Base-by-base conservation (phyloP, 2,888 invertebrate genomes). In the Cerastis leucographa region DNA sequence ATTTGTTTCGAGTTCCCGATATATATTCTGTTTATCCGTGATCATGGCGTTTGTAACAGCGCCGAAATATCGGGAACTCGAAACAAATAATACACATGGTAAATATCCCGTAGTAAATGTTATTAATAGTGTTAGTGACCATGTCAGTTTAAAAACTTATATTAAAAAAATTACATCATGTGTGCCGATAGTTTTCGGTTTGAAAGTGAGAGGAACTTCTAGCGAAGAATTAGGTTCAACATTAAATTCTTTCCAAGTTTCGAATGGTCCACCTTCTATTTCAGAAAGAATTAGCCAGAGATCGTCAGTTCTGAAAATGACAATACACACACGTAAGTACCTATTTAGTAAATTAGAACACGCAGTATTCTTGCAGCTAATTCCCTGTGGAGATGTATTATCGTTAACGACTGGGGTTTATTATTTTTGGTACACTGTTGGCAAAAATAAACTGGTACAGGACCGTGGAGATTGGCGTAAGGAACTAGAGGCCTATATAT, bases 211-310 rank as follows among this genome's bases (percentile, higher is more conserved):
- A 11, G 96, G 96, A 59, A 96, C 93, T 3, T 96, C 90, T 76
- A 94, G 93, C 0, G 92, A 92, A 2, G 95, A 93, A 83, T 96
- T 95, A 0, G 96, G 94, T 85, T 95, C 95, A 11, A 96, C 84
- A 49, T 92, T 83, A 78, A 96, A 95, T 78, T 96, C 95, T 80
- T 92, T 93, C 40, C 93, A 85, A 0, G 96, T 96, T 66, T 94
- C 94, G 82, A 96, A 96, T 9, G 96, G 92, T 51, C 94, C 95
- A 56, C 93, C 93, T 0, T 94, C 90, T 17, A 94, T 81, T 90
- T 96, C 96, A 2, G 96, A 94, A 25, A 94, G 78, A 51, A 96
- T 89, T 2, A 94, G 82, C 96, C 96, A 96, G 87, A 92, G 87
- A 42, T 96, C 96, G 74, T 96, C 96, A 2, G 96, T 93, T 22